These are phyloP conservation scores for Reticulitermes lucifugus DNA, from an alignment of 2,888 invertebrate genomes.

Conservation along the genomic window DNA sequence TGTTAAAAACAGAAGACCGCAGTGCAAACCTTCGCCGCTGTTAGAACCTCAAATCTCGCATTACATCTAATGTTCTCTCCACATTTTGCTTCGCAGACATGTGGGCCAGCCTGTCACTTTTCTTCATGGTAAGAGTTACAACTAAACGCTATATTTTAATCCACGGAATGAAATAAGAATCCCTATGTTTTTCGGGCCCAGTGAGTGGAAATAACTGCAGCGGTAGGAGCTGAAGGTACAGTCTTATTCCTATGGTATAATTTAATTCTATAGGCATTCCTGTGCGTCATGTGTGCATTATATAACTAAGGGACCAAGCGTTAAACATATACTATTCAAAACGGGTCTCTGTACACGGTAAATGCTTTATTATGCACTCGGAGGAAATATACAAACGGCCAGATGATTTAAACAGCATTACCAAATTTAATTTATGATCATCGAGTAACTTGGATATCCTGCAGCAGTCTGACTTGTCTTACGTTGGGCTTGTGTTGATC, in stretches of 20 bases:
- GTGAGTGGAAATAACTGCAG: not conserved
- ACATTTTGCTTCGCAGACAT: too few relatives aligned
- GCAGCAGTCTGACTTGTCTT: not conserved
- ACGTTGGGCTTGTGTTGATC: too few relatives aligned
- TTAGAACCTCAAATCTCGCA: too few relatives aligned
- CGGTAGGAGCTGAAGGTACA: not conserved
- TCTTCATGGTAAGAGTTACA: not conserved
- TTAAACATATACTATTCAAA: not conserved
- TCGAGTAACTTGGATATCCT: not conserved
- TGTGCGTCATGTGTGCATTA: slow-evolving; percentile 4
- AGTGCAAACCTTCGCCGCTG: too few relatives aligned
- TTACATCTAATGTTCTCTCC: too few relatives aligned
- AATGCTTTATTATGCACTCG: not conserved
- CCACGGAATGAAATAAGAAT: not conserved
- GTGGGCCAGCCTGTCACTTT: too few relatives aligned
- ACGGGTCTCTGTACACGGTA: not conserved
- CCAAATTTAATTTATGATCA: slow-evolving; percentile 10
- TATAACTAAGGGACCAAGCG: not conserved
- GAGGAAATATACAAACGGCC: not conserved
- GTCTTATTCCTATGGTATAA: not conserved
- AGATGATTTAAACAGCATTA: not conserved
- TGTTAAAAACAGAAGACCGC: too few relatives aligned
- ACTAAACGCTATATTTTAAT: not conserved
- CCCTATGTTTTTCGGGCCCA: not conserved
- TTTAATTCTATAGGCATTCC: not conserved